Percentiles rank a stretch among this genome's conserved stretches.
These are phyloP conservation scores for Hyposoter dolosus DNA, from an alignment of 2,888 invertebrate genomes.

Conservation along the genomic window DNA sequence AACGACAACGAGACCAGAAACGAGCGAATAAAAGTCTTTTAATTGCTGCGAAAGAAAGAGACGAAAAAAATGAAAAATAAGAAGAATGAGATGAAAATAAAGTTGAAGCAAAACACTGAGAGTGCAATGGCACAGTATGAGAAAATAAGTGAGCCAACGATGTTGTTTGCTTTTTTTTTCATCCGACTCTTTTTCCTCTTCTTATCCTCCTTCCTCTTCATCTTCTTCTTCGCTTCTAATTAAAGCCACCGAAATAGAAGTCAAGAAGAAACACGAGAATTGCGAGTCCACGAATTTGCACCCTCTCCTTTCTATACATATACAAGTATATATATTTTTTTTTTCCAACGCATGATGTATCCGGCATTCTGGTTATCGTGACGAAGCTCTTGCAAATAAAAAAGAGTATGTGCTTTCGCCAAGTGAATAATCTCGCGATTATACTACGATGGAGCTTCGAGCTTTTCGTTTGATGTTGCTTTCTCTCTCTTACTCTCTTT, in stretches of 20 bases:
- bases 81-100: constrained; percentile 10
- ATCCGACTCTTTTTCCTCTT: constrained; percentile 22
- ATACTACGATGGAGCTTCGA: constrained; percentile 57
- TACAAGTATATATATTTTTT: not conserved
- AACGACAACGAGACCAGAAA: constrained; percentile 37
- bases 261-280: constrained; percentile 51
- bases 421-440: constrained; percentile 64
- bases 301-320: constrained; percentile 21
- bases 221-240: constrained; percentile 49
- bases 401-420: constrained; percentile 41
- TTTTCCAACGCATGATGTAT: constrained; percentile 61
- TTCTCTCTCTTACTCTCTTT: constrained; percentile 12
- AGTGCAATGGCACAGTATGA: constrained; percentile 37
- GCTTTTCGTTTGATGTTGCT: constrained; percentile 66
- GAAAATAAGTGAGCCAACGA: constrained; percentile 48
- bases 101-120: constrained; percentile 38
- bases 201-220: constrained; percentile 21
- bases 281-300: constrained; percentile 51
- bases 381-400: constrained; percentile 58
- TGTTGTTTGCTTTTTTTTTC: constrained; percentile 16
- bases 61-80: not conserved
- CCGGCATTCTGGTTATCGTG: constrained; percentile 66
- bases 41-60: constrained; percentile 43
- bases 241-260: constrained; percentile 66
- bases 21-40: constrained; percentile 53